Evolutionary conservation across 2,797 vertebrate genomes (phyloP), one percentile per base, ranked within the genome.

Genomic region (Anas bahamensis): DNA sequence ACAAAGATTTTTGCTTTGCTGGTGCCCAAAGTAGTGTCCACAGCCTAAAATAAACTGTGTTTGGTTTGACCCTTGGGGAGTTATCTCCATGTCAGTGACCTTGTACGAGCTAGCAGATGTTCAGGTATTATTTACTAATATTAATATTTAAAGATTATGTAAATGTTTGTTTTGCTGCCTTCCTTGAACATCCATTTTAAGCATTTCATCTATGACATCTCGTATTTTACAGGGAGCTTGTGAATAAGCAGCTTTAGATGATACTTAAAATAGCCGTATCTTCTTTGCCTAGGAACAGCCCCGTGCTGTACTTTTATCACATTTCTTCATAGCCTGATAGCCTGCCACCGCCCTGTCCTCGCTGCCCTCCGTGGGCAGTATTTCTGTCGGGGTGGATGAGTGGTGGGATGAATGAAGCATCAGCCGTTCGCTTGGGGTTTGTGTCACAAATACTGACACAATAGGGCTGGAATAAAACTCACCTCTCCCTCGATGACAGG

Each of bases 211-310:
- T 94, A 69, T 94, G 94, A 93, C 94, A 94, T 92, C 86, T 97
- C 56, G 0, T 92, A 93, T 95, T 94, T 91, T 93, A 93, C 86
- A 91, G 91, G 88, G 80, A 93, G 89, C 72, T 94, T 75, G 87
- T 95, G 93, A 97, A 94, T 97, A 97, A 97, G 96, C 96, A 96
- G 96, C 95, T 97, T 97, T 97, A 88, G 90, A 42, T 90, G 95
- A 97, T 95, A 95, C 90, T 94, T 96, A 97, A 94, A 97, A 97
- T 97, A 97, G 95, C 97, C 53, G 39, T 97, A 95, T 96, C 91
- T 94, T 74, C 91, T 95, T 86, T 86, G 70, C 64, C 41, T 82
- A 89, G 74, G 77, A 59, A 75, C 74, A 93, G 86, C 39, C 71
- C 93, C 78, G 88, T 91, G 77, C 93, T 91, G 81, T 71, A 46